Percentiles rank a stretch among this genome's conserved stretches.
phyloP scores from a whole-genome alignment of 2,113 vertebrate species.

The Dromaius novaehollandiae region DNA sequence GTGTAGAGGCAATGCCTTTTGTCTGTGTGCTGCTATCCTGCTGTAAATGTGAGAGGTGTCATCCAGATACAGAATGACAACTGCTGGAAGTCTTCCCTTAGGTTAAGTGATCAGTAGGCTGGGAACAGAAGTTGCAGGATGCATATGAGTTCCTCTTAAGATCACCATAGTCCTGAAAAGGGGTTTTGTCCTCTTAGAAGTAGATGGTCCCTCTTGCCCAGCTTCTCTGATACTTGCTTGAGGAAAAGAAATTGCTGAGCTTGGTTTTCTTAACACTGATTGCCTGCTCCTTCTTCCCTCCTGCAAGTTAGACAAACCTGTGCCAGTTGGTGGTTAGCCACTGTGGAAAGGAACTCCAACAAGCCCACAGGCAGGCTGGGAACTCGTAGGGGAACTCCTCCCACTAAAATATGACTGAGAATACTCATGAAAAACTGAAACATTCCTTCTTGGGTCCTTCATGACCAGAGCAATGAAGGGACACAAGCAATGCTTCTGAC shows the following conservation, averaged over 20 bases:
- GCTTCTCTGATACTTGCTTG: neutral
- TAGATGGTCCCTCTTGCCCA: neutral
- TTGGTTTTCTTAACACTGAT: neutral
- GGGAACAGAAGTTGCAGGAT: neutral
- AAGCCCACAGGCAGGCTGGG: neutral
- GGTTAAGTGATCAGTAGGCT: neutral
- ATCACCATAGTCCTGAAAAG: neutral
- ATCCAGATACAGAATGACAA: accelerated
- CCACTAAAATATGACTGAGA: neutral
- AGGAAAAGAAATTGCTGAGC: neutral
- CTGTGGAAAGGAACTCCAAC: neutral
- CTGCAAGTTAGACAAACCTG: neutral
- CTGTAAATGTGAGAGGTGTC: neutral
- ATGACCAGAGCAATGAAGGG: accelerated
- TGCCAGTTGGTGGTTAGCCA: neutral
- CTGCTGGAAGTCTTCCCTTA: neutral
- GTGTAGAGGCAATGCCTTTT: neutral
- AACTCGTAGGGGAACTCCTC: neutral
- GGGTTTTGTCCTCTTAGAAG: neutral
- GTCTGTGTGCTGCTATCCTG: neutral
- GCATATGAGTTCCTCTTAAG: neutral
- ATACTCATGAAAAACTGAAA: neutral
- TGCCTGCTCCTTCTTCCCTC: neutral
- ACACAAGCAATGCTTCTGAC: neutral
- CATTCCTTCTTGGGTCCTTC: neutral